A percentile compares a stretch with the other conserved stretches of the same genome.
Evolutionary conservation across 2,888 invertebrate species (phyloP).

Genomic region (Luperina nickerlii): DNA sequence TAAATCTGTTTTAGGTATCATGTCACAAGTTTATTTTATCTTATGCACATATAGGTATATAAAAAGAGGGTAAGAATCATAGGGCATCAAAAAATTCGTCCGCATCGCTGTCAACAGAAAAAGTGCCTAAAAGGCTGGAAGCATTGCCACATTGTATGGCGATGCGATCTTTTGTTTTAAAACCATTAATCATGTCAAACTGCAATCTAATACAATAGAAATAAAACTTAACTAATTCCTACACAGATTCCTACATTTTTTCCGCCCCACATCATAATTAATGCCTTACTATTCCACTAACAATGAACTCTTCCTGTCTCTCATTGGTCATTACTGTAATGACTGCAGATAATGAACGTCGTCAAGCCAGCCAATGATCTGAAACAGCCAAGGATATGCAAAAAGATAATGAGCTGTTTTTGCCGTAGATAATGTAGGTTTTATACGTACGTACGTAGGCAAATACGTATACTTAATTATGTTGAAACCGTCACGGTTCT

Average conservation of each 20-base stretch:
- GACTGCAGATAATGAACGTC: constrained; percentile 67
- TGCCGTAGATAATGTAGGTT: constrained; percentile 47
- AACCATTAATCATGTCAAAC: neutral
- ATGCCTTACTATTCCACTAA: constrained; percentile 38
- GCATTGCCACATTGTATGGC: neutral
- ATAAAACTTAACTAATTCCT: constrained; percentile 13
- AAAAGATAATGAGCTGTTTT: constrained; percentile 74
- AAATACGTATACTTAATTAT: neutral
- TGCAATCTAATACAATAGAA: neutral
- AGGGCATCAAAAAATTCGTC: neutral
- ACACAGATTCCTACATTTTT: constrained; percentile 43
- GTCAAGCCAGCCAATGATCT: constrained; percentile 81
- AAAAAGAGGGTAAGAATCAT: neutral
- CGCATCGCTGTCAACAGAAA: neutral
- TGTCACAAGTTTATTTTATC: neutral
- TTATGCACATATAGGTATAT: too few relatives aligned
- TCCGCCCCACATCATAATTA: constrained; percentile 39
- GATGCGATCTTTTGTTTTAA: neutral
- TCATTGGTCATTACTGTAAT: constrained; percentile 70
- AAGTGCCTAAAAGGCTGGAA: neutral
- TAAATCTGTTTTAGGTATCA: neutral
- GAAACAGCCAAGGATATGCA: constrained; percentile 85
- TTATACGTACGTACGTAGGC: constrained; percentile 20
- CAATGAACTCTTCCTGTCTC: constrained; percentile 73
- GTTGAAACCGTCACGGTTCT: neutral